Evolutionary conservation across 2,888 invertebrate species (phyloP).

Genomic region (Amiota communis): DNA sequence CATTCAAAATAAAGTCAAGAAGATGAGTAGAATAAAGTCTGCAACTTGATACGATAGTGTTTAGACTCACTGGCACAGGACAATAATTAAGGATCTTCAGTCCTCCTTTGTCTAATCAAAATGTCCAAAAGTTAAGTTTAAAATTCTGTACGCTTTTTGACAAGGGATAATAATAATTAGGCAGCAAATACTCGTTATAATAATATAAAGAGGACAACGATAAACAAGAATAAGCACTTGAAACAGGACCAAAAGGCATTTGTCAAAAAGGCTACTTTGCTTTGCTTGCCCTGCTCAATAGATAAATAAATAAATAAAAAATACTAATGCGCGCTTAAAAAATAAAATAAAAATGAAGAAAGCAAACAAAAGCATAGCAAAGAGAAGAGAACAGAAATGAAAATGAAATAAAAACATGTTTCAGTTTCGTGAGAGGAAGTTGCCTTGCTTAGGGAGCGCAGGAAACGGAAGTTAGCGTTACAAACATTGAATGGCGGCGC

Average conservation of each 20-base stretch:
- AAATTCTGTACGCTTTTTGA: conserved; percentile 11
- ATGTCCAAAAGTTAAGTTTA: conserved; percentile 9
- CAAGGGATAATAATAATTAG: neutral
- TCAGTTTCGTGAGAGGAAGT: no score
- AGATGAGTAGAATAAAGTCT: no score
- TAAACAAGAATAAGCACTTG: neutral
- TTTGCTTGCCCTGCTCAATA: conserved; percentile 39
- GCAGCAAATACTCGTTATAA: neutral
- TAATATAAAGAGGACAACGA: neutral
- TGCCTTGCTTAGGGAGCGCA: no score
- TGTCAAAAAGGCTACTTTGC: conserved; percentile 40
- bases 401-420: no score
- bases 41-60: no score
- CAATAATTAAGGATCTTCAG: neutral
- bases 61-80: no score
- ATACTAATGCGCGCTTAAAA: conserved; percentile 29
- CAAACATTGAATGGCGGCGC: conserved; percentile 49
- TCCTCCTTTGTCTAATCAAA: no score
- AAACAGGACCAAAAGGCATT: conserved; percentile 32
- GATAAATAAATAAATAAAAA: conserved; percentile 49
- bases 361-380: no score
- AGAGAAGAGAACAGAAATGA: no score
- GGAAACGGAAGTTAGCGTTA: no score
- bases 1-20: no score
- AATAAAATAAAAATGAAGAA: no score